Base-by-base conservation (phyloP, 1,140 invertebrate genomes). In the Coenobita brevimanus region DNA sequence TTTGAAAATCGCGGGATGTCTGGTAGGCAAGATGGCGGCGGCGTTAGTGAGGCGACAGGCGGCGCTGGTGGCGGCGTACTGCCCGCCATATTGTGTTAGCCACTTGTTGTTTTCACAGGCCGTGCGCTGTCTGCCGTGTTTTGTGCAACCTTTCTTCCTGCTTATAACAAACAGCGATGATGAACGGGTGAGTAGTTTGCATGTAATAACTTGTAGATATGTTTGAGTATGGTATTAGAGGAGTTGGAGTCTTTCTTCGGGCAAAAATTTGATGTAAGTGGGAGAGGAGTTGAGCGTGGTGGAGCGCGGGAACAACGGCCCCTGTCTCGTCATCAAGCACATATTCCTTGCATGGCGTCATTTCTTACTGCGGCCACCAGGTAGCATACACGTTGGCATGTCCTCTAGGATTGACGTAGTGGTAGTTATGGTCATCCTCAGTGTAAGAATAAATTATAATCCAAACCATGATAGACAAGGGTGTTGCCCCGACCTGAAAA, bases 51-150 rank as follows among this genome's bases (percentile, higher is more conserved):
- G 33, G 50, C 83, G 73, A 38, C 73, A 86, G 83, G 46, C 24
- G 83, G 24, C 73, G 24, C 83, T 78, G 73, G 36, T 3, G 75
- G 27, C 76, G 83, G 60, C 57, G 75, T 57, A 15, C 73, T 57
- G 73, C 73, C 83, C 83, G 83, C 83, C 83, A 86, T 86, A 86
- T 86, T 86, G 83, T 86, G 83, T 86, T 86, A 62, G 83, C 83
- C 83, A 86, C 83, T 86, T 86, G 83, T 86, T 86, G 83, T 86
- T 60, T 60, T 86, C 46, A 79, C 57, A 78, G 83, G 36, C 60
- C 83, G 83, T 60, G 73, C 83, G 36, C 73, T 57, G 83, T 86
- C 62, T 73, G 57, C 83, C 83, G 73, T 86, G 83, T 78, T 86
- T 86, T 86, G 83, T 86, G 83, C 73, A 76, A 86, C 71, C 43